phyloP scores from a whole-genome alignment of 2,797 vertebrate species.

The Trichosurus vulpecula region DNA sequence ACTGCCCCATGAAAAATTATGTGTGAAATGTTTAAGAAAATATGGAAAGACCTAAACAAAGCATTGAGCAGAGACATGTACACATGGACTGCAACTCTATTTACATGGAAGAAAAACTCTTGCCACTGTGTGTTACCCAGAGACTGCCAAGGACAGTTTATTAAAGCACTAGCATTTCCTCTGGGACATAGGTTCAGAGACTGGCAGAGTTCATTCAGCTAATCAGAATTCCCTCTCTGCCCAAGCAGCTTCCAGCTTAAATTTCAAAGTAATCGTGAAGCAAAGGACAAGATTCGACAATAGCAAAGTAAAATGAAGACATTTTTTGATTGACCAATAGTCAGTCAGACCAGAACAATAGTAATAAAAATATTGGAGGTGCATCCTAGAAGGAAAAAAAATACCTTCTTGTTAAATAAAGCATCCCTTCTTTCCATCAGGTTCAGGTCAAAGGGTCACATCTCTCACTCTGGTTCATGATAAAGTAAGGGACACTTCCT shows the following conservation, averaged over 20 bases:
- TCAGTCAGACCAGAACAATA: background rate
- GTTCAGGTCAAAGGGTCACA: background rate
- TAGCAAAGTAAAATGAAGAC: background rate
- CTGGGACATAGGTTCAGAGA: background rate
- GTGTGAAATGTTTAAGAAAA: background rate
- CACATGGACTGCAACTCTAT: background rate
- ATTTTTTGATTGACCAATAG: background rate
- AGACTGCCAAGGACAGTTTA: background rate
- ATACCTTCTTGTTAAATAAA: background rate
- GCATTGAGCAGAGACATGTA: background rate
- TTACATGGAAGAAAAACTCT: background rate
- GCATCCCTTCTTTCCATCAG: background rate
- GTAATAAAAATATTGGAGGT: background rate
- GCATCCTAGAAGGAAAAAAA: background rate
- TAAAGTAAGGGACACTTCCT: background rate
- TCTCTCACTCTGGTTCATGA: background rate
- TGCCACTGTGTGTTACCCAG: background rate
- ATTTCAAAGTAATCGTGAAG: background rate
- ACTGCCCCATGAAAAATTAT: background rate
- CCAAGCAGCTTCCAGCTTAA: background rate
- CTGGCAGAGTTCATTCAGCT: background rate
- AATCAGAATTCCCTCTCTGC: background rate
- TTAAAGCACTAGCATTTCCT: background rate
- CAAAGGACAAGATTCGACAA: background rate
- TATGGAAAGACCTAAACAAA: background rate